Conservation (phyloP, 1,140 invertebrate genomes). For the Calosoma granatense region DNA sequence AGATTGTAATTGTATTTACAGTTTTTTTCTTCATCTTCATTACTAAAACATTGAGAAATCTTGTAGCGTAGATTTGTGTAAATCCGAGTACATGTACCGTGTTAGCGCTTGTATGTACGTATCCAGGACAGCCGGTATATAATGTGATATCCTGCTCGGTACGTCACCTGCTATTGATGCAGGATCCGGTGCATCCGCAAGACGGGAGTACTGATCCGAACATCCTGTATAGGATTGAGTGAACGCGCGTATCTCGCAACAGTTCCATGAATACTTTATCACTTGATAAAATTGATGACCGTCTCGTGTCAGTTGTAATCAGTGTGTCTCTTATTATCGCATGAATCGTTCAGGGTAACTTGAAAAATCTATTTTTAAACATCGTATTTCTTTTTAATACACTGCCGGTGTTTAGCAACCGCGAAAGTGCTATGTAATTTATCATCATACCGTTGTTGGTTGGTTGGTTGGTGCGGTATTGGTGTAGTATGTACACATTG, state of each 20-base stretch:
- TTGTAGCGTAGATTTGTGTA: too few species aligned
- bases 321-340: conserved; percentile 6
- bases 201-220: too few species aligned
- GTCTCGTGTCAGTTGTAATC: conserved; percentile 1
- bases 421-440: conserved; percentile 4
- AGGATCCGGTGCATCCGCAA: too few species aligned
- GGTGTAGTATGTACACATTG: not conserved
- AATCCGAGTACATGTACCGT: too few species aligned
- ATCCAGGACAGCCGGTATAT: too few species aligned
- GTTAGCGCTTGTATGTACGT: too few species aligned
- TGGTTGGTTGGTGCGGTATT: not conserved
- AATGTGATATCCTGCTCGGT: too few species aligned
- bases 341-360: conserved; percentile 4
- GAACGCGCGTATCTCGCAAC: not conserved
- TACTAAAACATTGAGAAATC: too few species aligned
- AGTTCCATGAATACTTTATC: not conserved
- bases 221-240: too few species aligned
- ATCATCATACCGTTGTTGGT: not conserved
- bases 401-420: not conserved
- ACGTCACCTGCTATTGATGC: too few species aligned
- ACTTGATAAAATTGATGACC: not conserved
- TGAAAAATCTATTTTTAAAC: conserved; percentile 9
- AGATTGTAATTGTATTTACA: too few species aligned
- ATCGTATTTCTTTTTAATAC: conserved; percentile 8
- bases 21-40: too few species aligned